Evolutionary conservation across 2,797 vertebrate genomes (phyloP).

Genomic region (Phrynocephalus forsythii): DNA sequence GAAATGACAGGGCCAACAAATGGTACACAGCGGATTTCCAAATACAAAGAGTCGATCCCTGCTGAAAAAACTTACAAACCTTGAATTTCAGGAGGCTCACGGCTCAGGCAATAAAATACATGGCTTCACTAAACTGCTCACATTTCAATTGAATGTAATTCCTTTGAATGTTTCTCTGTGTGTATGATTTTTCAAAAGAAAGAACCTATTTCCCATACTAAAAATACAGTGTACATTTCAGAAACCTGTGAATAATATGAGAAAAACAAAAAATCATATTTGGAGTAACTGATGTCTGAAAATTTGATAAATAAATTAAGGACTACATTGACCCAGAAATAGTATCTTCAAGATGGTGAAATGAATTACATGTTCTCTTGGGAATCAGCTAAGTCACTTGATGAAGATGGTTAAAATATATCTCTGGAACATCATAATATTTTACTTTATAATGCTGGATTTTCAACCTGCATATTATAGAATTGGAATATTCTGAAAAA

Average conservation of each 20-base stretch:
- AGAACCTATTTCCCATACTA: not conserved
- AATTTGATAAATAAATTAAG: not conserved
- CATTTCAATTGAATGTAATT: not conserved
- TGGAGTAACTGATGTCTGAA: not conserved
- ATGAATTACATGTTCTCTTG: not conserved
- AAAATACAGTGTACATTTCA: not conserved
- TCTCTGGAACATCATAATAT: not conserved
- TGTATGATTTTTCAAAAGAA: not conserved
- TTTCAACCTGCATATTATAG: not conserved
- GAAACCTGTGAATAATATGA: not conserved
- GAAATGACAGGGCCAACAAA: not conserved
- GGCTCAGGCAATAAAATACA: not conserved
- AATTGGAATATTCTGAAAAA: not conserved
- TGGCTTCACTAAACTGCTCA: not conserved
- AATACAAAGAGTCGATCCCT: not conserved
- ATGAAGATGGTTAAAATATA: not conserved
- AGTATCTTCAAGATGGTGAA: not conserved
- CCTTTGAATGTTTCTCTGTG: not conserved
- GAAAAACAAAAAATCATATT: not conserved
- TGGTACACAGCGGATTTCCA: not conserved
- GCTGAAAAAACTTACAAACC: not conserved
- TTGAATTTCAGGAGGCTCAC: not conserved
- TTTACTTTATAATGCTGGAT: not conserved
- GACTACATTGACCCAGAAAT: not conserved
- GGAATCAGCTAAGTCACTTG: too few relatives aligned